Percentiles rank a stretch among this genome's conserved stretches.
Evolutionary conservation across 1,140 invertebrate genomes (phyloP).

Genomic region (Eufriesea mexicana): DNA sequence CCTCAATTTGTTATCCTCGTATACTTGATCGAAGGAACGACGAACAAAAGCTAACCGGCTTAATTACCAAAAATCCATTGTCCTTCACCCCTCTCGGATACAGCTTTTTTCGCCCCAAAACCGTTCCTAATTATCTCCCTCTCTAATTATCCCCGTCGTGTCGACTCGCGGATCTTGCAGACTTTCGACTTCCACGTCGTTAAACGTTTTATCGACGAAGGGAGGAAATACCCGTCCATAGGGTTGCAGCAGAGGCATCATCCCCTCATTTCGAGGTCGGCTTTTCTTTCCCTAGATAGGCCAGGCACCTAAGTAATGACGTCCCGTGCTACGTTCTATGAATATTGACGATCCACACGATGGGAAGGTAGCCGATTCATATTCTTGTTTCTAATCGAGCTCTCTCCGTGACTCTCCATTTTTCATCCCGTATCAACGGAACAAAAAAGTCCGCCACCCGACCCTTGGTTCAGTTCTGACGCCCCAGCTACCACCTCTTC

Average conservation of each 20-base stretch:
- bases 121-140: conserved; percentile 15
- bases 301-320: conserved; percentile 9
- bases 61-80: conserved; percentile 38
- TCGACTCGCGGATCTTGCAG: conserved; percentile 16
- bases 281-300: conserved; percentile 21
- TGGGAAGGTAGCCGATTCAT: conserved; percentile 52
- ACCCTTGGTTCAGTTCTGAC: background rate
- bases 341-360: conserved; percentile 61
- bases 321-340: conserved; percentile 39
- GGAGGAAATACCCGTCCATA: too few species aligned
- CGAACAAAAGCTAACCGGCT: background rate
- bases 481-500: background rate
- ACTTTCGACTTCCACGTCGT: conserved; percentile 31
- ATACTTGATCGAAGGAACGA: background rate
- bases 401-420: conserved; percentile 61
- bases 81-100: background rate
- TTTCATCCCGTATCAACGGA: conserved; percentile 64
- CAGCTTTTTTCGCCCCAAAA: background rate
- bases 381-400: conserved; percentile 65
- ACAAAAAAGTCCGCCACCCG: conserved; percentile 45
- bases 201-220: conserved; percentile 22
- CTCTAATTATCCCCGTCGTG: conserved; percentile 5
- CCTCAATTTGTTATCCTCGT: background rate
- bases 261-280: background rate
- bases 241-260: background rate